phyloP scores from a whole-genome alignment of 2,113 vertebrate genomes.

The Coracopsis vasa region DNA sequence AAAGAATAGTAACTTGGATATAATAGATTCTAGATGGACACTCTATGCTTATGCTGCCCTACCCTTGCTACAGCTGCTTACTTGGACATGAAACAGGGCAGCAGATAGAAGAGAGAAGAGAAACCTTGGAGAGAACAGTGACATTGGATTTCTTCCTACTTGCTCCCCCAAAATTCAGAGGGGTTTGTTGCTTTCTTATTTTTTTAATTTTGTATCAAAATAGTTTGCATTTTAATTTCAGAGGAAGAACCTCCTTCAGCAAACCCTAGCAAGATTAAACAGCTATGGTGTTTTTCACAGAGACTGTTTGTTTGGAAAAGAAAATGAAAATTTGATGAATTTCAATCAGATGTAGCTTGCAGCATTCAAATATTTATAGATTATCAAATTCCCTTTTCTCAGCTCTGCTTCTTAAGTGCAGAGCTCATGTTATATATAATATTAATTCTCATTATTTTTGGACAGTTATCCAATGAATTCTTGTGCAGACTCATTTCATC shows the following conservation, averaged over 20 bases:
- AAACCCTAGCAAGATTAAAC: constrained; percentile 13
- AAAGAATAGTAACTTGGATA: background rate
- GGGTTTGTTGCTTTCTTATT: background rate
- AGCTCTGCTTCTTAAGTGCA: constrained; percentile 27
- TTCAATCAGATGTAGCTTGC: constrained; percentile 45
- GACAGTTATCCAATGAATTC: background rate
- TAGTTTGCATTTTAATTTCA: constrained; percentile 21
- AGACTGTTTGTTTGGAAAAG: constrained; percentile 54
- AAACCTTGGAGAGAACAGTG: background rate
- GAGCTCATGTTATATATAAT: constrained; percentile 22
- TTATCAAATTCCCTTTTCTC: constrained; percentile 42
- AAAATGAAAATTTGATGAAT: constrained; percentile 58
- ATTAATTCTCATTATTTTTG: constrained; percentile 44
- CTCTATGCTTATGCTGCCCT: accelerated
- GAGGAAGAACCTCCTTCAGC: background rate
- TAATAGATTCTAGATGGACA: background rate
- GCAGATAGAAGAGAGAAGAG: background rate
- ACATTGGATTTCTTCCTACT: background rate
- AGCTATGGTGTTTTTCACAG: constrained; percentile 21
- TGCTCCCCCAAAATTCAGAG: background rate
- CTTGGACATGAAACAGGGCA: background rate
- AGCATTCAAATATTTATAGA: constrained; percentile 60
- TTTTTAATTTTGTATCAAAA: background rate
- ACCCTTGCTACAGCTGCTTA: background rate
- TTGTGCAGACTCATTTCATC: background rate